Evolutionary conservation across 2,888 invertebrate species (phyloP).

Genomic region (Protophormia terraenovae): DNA sequence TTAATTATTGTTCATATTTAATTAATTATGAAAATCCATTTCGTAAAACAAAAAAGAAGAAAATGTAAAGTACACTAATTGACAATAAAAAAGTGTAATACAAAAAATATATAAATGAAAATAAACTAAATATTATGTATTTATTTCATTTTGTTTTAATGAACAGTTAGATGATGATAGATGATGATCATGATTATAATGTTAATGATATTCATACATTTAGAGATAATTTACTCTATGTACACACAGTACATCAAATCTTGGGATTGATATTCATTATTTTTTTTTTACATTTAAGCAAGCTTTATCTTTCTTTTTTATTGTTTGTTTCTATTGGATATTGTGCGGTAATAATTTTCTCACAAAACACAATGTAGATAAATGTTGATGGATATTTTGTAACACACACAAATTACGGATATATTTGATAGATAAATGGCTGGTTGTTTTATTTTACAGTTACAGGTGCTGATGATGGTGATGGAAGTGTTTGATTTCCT

Average conservation of each 20-base stretch:
- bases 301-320: slow-evolving; percentile 16
- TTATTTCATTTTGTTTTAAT: slow-evolving; percentile 9
- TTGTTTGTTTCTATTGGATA: background rate
- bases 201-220: slow-evolving; percentile 32
- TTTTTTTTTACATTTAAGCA: slow-evolving; percentile 26
- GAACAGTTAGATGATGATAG: slow-evolving; percentile 10
- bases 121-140: slow-evolving; percentile 31
- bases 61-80: slow-evolving; percentile 46
- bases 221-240: slow-evolving; percentile 22
- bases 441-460: slow-evolving; percentile 58
- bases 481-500: slow-evolving; percentile 56
- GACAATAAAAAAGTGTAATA: slow-evolving; percentile 12
- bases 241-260: slow-evolving; percentile 22
- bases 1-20: slow-evolving; percentile 57
- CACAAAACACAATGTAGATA: slow-evolving; percentile 12
- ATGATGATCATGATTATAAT: slow-evolving; percentile 21
- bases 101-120: slow-evolving; percentile 4
- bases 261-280: background rate
- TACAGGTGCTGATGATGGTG: slow-evolving; percentile 56
- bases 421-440: slow-evolving; percentile 25
- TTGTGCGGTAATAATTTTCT: slow-evolving; percentile 25
- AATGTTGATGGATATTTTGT: slow-evolving; percentile 29
- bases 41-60: slow-evolving; percentile 40
- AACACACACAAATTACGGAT: slow-evolving; percentile 19
- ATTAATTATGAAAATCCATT: slow-evolving; percentile 51